Conservation (phyloP, 2,888 invertebrate species). For the Conops quadrifasciatus region DNA sequence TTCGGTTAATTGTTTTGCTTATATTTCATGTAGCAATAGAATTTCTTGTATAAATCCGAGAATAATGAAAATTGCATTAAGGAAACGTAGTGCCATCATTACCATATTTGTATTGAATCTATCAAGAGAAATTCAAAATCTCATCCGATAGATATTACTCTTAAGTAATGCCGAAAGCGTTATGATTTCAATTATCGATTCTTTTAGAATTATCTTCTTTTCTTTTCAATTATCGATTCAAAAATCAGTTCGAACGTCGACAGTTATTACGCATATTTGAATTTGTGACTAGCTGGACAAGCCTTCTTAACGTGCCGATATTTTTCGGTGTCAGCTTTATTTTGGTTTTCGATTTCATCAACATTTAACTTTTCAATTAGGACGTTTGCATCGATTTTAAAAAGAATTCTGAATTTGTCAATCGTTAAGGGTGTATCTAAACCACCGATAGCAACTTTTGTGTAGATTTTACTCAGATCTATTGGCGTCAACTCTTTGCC, state of each 20-base stretch:
- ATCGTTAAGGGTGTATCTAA: slow-evolving; percentile 48
- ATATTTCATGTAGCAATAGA: no score
- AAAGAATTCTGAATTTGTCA: slow-evolving; percentile 50
- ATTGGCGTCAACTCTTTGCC: slow-evolving; percentile 43
- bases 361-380: slow-evolving; percentile 42
- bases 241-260: neutral
- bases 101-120: no score
- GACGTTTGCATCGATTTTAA: slow-evolving; percentile 49
- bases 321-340: neutral
- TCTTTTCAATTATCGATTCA: neutral
- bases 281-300: slow-evolving; percentile 52
- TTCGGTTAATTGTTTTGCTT: no score
- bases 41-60: no score
- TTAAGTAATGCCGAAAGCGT: no score
- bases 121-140: no score
- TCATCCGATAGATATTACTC: no score
- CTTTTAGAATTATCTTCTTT: no score
- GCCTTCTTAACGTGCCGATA: slow-evolving; percentile 46
- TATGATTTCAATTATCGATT: no score
- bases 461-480: slow-evolving; percentile 51
- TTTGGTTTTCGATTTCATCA: neutral
- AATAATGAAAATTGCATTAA: no score
- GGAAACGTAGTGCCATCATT: no score
- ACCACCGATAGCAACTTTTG: slow-evolving; percentile 51
- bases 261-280: slow-evolving; percentile 37